Conservation (phyloP, 2,888 invertebrate genomes). For the Latheticus oryzae region DNA sequence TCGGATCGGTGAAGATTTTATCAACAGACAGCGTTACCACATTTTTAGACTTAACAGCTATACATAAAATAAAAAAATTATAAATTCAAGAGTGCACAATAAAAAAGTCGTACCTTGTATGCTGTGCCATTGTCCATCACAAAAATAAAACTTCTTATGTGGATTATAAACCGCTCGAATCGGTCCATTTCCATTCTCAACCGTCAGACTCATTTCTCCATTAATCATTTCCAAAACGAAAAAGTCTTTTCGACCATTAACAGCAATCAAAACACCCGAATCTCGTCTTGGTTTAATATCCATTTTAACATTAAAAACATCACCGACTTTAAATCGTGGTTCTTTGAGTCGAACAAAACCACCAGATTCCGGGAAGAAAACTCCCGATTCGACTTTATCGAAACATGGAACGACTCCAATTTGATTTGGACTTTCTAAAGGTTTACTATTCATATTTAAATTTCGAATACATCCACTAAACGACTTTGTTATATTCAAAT, state of each 20-base stretch:
- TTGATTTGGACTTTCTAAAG: constrained; percentile 68
- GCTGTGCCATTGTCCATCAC: constrained; percentile 96
- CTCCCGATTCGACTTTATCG: constrained; percentile 81
- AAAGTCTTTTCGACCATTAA: constrained; percentile 85
- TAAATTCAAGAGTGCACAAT: constrained; percentile 6
- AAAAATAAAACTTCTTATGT: constrained; percentile 75
- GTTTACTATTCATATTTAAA: constrained; percentile 76
- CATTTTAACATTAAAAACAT: constrained; percentile 81
- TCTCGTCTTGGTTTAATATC: constrained; percentile 88
- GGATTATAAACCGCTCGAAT: constrained; percentile 80
- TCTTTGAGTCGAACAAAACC: constrained; percentile 75
- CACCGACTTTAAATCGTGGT: constrained; percentile 79
- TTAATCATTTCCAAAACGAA: constrained; percentile 88
- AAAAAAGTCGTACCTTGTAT: constrained; percentile 76
- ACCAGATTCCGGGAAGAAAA: constrained; percentile 84
- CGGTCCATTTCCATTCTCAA: constrained; percentile 85
- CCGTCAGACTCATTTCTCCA: constrained; percentile 85
- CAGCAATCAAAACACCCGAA: constrained; percentile 87
- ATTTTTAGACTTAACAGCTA: constrained; percentile 92
- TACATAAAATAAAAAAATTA: constrained; percentile 6
- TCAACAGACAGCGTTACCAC: constrained; percentile 90
- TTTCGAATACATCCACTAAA: constrained; percentile 89
- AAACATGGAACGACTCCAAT: constrained; percentile 81
- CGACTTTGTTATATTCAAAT: constrained; percentile 68
- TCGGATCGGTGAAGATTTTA: constrained; percentile 79